Evolutionary conservation across 2,113 vertebrate genomes (phyloP), one percentile per base, ranked within the genome.

Genomic region (Brachyhypopomus occidentalis): DNA sequence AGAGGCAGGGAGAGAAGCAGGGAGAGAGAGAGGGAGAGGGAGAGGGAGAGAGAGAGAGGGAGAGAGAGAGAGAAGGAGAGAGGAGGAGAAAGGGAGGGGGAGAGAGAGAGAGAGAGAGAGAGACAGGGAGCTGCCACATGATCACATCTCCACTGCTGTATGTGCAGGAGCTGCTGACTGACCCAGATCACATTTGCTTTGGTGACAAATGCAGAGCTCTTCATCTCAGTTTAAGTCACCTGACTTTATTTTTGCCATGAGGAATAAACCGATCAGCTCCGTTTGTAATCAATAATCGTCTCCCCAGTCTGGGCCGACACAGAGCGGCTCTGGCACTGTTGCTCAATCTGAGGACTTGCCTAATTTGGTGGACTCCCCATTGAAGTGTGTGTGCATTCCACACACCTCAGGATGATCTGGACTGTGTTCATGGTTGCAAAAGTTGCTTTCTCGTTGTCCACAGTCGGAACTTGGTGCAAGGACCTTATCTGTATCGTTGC

Each of bases 221-320:
- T 84, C 8, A 25, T 74, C 22, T 66, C 70, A n/a, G 48, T 67
- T 70, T 78, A 11, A 81, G 78, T 81, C 66, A 38, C 78, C 67
- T 81, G 41, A 78, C 73, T 80, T 75, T 52, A 76, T 84, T 75
- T 76, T n/a, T n/a, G 3, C 11, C 11, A n/a, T 9, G 30, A 7
- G 17, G 64, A 60, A 48, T 27, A 59, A 67, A 70, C 66, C 34
- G 19, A 23, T 77, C 63, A 25, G 56, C 34, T 63, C 11, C 25
- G 2, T 73, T 56, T 72, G 62, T 77, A 77, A 72, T 76, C 38
- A n/a, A 58, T 41, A 72, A 78, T 83, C 63, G 60, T 20, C 81
- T 78, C 16, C 36, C 48, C 22, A 58, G 66, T 59, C 63, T 48
- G 41, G 41, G 9, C 41, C 11, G 41, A 48, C 41, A 5, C 25